Conservation (phyloP, 1,140 invertebrate genomes). For the Dryas iulia region DNA sequence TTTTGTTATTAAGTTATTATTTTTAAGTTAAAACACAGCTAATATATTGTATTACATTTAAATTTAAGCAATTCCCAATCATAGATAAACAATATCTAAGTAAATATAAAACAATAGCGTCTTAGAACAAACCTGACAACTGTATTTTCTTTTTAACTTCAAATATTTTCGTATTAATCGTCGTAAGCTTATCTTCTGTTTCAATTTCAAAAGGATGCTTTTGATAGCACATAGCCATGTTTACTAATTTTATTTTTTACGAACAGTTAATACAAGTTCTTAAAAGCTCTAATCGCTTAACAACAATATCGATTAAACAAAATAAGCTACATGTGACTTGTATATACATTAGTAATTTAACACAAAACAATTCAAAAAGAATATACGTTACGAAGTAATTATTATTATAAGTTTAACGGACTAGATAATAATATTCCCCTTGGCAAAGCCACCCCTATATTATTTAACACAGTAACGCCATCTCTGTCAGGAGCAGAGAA, state of each 20-base stretch:
- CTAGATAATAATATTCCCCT: conserved; percentile 34
- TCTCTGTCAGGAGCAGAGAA: conserved; percentile 50
- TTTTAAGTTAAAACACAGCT: too few relatives aligned
- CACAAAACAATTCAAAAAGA: background rate
- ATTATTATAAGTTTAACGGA: conserved; percentile 27
- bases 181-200: conserved; percentile 81
- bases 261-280: background rate
- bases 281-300: conserved; percentile 10
- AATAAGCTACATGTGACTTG: background rate
- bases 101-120: too few relatives aligned
- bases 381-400: conserved; percentile 25
- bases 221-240: conserved; percentile 73
- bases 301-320: conserved; percentile 50
- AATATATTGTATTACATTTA: too few relatives aligned
- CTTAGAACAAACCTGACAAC: conserved; percentile 85
- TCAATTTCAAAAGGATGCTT: conserved; percentile 77
- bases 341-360: background rate
- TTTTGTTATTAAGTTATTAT: too few relatives aligned
- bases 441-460: conserved; percentile 41
- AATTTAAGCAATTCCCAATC: too few relatives aligned
- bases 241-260: conserved; percentile 26
- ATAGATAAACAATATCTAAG: too few relatives aligned
- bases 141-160: conserved; percentile 92
- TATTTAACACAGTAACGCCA: conserved; percentile 47
- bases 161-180: conserved; percentile 87